phyloP scores from a whole-genome alignment of 2,888 invertebrate genomes.

The Periphyllus acericola region DNA sequence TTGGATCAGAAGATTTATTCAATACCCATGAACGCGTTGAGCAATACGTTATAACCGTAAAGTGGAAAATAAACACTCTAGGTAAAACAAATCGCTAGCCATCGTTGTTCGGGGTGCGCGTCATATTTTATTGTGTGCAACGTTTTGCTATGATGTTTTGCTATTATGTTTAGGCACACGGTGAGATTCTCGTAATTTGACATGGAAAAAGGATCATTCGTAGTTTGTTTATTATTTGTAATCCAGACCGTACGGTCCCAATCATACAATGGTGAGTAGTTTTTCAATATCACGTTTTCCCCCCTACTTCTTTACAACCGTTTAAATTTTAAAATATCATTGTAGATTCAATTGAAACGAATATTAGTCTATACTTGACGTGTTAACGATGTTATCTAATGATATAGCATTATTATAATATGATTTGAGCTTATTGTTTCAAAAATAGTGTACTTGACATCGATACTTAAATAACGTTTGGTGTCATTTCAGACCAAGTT shows the following conservation, averaged over 20 bases:
- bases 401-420: no score
- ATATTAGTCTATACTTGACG: no score
- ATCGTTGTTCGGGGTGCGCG: no score
- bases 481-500: no score
- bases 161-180: not conserved
- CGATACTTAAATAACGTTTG: no score
- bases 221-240: slow-evolving; percentile 23
- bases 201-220: slow-evolving; percentile 19
- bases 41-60: not conserved
- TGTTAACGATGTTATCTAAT: no score
- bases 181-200: not conserved
- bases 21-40: not conserved
- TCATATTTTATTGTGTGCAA: not conserved
- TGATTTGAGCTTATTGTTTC: no score
- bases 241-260: not conserved
- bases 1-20: not conserved
- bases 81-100: slow-evolving; percentile 4
- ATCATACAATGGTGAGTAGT: slow-evolving; percentile 24
- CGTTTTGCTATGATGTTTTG: not conserved
- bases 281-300: not conserved
- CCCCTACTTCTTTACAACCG: no score
- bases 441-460: no score
- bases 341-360: no score
- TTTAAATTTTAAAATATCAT: no score
- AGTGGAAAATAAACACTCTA: slow-evolving; percentile 1